These are phyloP conservation scores for Ypsolopha sequella DNA, from an alignment of 2,888 invertebrate genomes.

Conservation along the genomic window DNA sequence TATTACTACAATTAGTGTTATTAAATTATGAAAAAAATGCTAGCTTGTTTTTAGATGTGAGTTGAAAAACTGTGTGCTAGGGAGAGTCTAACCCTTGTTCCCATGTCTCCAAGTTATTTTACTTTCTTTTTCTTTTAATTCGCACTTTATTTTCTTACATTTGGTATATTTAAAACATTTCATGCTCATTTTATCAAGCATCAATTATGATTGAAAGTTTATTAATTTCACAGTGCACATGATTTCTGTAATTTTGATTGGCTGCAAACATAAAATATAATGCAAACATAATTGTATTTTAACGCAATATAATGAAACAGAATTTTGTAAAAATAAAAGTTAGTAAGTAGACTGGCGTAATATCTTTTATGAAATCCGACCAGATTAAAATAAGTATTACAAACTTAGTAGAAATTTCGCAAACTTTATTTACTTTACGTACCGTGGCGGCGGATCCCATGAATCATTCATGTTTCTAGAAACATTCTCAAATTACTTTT, in stretches of 20 bases:
- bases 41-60: constrained; percentile 67
- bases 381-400: not conserved
- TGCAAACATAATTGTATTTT: constrained; percentile 16
- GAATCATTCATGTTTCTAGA: constrained; percentile 60
- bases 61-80: constrained; percentile 55
- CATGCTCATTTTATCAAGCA: constrained; percentile 14
- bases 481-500: constrained; percentile 55
- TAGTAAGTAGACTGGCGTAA: not conserved
- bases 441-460: constrained; percentile 36
- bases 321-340: not conserved
- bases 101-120: constrained; percentile 47
- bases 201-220: not conserved
- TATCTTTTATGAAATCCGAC: not conserved
- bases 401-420: not conserved
- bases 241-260: constrained; percentile 23
- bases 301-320: not conserved
- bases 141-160: constrained; percentile 22
- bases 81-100: constrained; percentile 41
- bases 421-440: not conserved
- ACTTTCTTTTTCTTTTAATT: constrained; percentile 26
- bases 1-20: constrained; percentile 61
- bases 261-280: constrained; percentile 24
- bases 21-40: constrained; percentile 52
- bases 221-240: constrained; percentile 5
- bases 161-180: constrained; percentile 24